Evolutionary conservation across 2,797 vertebrate species (phyloP).

Genomic region (Acestrorhynchus altus): DNA sequence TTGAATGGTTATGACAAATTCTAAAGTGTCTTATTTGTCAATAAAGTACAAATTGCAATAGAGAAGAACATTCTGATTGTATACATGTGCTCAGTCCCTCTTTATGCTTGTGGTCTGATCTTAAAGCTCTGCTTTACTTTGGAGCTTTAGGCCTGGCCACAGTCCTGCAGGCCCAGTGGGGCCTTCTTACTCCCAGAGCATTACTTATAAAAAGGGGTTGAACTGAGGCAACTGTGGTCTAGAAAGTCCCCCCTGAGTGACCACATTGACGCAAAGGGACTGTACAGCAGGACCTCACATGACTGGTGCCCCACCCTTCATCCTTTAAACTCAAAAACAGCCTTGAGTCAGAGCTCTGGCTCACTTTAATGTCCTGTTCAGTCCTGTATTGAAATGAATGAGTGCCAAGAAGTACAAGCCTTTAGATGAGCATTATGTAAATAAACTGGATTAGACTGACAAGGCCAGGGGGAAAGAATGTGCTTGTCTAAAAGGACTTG

Average conservation of each 20-base stretch:
- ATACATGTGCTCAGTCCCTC: neutral
- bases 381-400: neutral
- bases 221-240: constrained; percentile 17
- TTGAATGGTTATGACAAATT: too few species aligned
- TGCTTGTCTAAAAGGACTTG: neutral
- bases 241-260: constrained; percentile 39
- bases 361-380: neutral
- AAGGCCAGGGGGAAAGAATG: neutral
- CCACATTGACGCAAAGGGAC: constrained; percentile 35
- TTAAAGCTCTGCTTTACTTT: neutral
- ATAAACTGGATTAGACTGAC: neutral
- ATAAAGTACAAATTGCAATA: neutral
- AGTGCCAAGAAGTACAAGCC: neutral
- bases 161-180: constrained; percentile 4
- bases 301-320: constrained; percentile 11
- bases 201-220: neutral
- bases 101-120: neutral
- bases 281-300: constrained; percentile 7
- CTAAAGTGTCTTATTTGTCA: neutral
- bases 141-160: constrained; percentile 15
- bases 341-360: neutral
- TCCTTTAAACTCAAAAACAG: constrained; percentile 9
- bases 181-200: constrained; percentile 5
- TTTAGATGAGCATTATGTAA: neutral
- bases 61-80: neutral